These are phyloP conservation scores for Carcharodon carcharias DNA, from an alignment of 2,797 vertebrate genomes.

Conservation along the genomic window DNA sequence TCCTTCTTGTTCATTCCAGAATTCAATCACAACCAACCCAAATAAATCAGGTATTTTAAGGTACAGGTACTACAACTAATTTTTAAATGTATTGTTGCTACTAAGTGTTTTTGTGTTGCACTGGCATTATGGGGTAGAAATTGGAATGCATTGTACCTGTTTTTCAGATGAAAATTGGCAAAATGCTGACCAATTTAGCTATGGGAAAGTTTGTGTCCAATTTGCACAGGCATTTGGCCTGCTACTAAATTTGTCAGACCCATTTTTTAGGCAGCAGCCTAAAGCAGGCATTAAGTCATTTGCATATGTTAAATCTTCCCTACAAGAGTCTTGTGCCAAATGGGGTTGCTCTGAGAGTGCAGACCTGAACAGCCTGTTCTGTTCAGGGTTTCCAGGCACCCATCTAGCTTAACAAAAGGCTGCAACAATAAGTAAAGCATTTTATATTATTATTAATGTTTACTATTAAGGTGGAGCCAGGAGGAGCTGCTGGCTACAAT, in stretches of 20 bases:
- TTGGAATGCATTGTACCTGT: background rate
- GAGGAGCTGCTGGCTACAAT: background rate
- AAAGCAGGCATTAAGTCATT: background rate
- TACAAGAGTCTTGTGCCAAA: background rate
- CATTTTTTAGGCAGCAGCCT: background rate
- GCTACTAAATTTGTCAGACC: background rate
- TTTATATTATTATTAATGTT: background rate
- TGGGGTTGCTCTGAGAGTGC: background rate
- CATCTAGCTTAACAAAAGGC: background rate
- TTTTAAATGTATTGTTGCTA: background rate
- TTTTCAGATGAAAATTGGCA: background rate
- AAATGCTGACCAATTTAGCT: background rate
- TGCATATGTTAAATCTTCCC: background rate
- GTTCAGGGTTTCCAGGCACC: background rate
- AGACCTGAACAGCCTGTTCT: background rate
- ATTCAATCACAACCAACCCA: background rate
- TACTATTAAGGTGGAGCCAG: background rate
- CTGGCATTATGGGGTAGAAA: background rate
- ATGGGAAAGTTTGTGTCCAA: background rate
- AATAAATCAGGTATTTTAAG: background rate
- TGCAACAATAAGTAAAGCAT: background rate
- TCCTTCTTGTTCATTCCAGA: background rate
- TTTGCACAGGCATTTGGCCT: background rate
- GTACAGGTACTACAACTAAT: background rate
- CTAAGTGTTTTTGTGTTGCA: background rate